These are phyloP conservation scores for Spea hammondii DNA, from an alignment of 2,797 vertebrate species.

Conservation along the genomic window DNA sequence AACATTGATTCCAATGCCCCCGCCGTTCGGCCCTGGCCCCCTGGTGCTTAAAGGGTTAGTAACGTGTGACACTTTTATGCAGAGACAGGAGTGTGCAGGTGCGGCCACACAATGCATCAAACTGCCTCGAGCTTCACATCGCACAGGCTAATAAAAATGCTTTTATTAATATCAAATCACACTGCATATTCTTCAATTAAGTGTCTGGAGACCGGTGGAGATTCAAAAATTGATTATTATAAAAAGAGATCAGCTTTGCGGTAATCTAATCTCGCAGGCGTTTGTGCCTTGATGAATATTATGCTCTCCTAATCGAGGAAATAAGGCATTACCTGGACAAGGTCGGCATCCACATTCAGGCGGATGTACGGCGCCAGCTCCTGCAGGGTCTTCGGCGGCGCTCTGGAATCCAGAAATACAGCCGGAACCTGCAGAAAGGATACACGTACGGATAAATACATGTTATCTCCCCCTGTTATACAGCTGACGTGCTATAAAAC, in stretches of 20 bases:
- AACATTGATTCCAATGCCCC: no score
- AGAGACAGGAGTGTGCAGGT: no score
- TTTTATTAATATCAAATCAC: neutral
- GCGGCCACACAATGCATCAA: no score
- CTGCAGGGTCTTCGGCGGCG: constrained; percentile 77
- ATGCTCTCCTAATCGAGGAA: neutral
- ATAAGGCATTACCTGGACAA: constrained; percentile 76
- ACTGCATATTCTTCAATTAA: neutral
- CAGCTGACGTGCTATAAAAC: neutral
- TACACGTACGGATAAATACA: neutral
- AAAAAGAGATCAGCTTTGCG: neutral
- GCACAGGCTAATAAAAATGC: no score
- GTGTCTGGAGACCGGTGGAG: neutral
- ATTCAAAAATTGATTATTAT: constrained; percentile 22
- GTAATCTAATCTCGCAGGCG: no score
- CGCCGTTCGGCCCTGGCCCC: no score
- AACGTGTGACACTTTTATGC: no score
- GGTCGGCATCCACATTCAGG: constrained; percentile 80
- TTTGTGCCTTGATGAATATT: no score
- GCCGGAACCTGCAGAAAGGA: constrained; percentile 68
- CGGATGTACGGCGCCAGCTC: constrained; percentile 80
- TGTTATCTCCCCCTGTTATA: neutral
- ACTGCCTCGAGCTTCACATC: no score
- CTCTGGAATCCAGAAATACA: constrained; percentile 77
- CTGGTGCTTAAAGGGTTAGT: no score